A percentile compares a stretch with the other conserved stretches of the same genome.
These are phyloP conservation scores for Corythoichthys intestinalis DNA, from an alignment of 2,113 vertebrate genomes.

Conservation along the genomic window DNA sequence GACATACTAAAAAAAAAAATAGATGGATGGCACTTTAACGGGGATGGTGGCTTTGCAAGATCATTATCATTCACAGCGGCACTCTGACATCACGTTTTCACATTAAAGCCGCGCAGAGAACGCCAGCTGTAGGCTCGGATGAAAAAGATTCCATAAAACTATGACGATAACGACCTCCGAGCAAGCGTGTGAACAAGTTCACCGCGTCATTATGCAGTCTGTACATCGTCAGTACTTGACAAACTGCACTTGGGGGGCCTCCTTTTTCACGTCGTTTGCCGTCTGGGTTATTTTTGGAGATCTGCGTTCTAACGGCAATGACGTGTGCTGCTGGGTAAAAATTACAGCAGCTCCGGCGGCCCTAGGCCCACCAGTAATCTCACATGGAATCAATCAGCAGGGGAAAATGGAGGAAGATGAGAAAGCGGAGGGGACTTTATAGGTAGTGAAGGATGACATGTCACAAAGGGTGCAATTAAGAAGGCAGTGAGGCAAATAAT, in stretches of 20 bases:
- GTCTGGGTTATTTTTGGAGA: slow-evolving; percentile 68
- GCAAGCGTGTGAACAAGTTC: background rate
- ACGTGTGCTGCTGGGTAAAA: slow-evolving; percentile 74
- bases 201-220: slow-evolving; percentile 43
- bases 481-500: background rate
- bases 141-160: background rate
- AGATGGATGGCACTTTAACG: background rate
- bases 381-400: slow-evolving; percentile 46
- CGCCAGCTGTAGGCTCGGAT: background rate
- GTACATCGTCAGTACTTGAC: slow-evolving; percentile 29
- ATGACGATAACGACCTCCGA: background rate
- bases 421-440: slow-evolving; percentile 3
- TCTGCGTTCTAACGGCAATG: slow-evolving; percentile 53
- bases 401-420: slow-evolving; percentile 13
- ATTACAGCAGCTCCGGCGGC: slow-evolving; percentile 54
- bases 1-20: background rate
- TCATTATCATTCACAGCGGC: background rate
- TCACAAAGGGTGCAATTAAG: background rate
- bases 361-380: slow-evolving; percentile 51
- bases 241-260: slow-evolving; percentile 47
- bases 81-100: background rate
- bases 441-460: background rate
- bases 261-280: slow-evolving; percentile 50
- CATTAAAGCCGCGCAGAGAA: background rate
- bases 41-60: background rate